These are phyloP conservation scores for Luehdorfia chinensis DNA, from an alignment of 1,140 invertebrate species.

Conservation along the genomic window DNA sequence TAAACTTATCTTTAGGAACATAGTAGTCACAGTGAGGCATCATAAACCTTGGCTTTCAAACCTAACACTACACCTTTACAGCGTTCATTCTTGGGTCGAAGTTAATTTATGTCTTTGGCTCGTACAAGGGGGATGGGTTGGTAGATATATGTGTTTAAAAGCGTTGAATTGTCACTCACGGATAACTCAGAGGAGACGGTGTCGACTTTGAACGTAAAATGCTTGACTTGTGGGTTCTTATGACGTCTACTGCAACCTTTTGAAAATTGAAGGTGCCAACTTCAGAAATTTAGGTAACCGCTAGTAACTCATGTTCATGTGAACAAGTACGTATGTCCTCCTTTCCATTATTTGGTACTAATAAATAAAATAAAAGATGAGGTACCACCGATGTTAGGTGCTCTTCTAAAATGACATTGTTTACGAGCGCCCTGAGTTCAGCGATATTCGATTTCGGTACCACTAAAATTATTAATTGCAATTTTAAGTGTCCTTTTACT, in stretches of 20 bases:
- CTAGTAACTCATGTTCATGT: too few relatives aligned
- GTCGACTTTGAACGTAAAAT: slow-evolving; percentile 25
- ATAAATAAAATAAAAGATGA: too few relatives aligned
- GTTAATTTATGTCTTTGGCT: slow-evolving; percentile 46
- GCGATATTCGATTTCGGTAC: too few relatives aligned
- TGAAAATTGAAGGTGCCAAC: slow-evolving; percentile 25
- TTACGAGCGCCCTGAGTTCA: too few relatives aligned
- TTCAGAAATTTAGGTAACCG: slow-evolving; percentile 22
- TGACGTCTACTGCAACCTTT: slow-evolving; percentile 17
- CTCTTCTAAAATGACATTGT: too few relatives aligned
- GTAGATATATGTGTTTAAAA: background rate
- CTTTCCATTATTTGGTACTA: too few relatives aligned
- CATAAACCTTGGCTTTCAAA: slow-evolving; percentile 47
- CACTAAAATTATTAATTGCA: too few relatives aligned
- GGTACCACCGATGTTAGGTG: too few relatives aligned
- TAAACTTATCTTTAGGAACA: slow-evolving; percentile 23
- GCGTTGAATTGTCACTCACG: slow-evolving; percentile 8
- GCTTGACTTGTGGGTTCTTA: slow-evolving; percentile 22
- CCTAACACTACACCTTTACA: slow-evolving; percentile 48
- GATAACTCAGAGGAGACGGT: background rate
- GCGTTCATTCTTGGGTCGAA: slow-evolving; percentile 46
- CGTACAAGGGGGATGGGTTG: slow-evolving; percentile 22
- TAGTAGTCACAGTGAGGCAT: slow-evolving; percentile 22
- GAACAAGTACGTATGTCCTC: too few relatives aligned
- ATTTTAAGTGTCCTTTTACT: too few relatives aligned